These are phyloP conservation scores for Noctua janthina DNA, from an alignment of 2,888 invertebrate species.

Conservation along the genomic window DNA sequence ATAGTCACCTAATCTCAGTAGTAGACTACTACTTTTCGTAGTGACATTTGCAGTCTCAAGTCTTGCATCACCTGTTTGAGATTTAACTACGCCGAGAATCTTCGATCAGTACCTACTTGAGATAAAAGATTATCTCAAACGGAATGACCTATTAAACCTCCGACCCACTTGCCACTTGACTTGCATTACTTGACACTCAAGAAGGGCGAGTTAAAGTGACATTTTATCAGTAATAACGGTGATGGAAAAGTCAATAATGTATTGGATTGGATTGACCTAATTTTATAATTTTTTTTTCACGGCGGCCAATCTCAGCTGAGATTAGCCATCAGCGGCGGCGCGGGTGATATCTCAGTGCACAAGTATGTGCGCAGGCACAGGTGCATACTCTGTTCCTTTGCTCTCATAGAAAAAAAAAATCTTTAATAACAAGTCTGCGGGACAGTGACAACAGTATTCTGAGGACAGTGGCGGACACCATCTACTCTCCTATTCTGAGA, in stretches of 20 bases:
- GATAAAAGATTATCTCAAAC: constrained; percentile 8
- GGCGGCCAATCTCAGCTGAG: neutral
- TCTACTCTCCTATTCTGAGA: no score
- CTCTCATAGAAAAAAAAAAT: no score
- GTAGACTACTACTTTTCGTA: no score
- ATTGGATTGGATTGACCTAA: neutral
- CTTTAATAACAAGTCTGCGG: no score
- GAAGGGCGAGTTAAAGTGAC: neutral
- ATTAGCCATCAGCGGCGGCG: neutral
- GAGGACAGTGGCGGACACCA: no score
- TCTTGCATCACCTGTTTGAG: neutral
- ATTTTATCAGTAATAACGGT: neutral
- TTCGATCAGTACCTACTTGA: neutral
- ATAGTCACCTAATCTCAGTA: neutral
- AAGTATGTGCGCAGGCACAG: neutral
- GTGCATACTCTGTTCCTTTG: neutral
- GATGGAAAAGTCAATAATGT: neutral
- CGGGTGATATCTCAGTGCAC: neutral
- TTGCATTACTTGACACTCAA: neutral
- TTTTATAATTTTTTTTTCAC: neutral
- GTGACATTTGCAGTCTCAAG: neutral
- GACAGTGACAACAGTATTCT: no score
- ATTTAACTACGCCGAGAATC: neutral
- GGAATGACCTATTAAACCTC: neutral
- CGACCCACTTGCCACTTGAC: neutral